These are phyloP conservation scores for Atta texana DNA, from an alignment of 1,140 invertebrate species.

Conservation along the genomic window DNA sequence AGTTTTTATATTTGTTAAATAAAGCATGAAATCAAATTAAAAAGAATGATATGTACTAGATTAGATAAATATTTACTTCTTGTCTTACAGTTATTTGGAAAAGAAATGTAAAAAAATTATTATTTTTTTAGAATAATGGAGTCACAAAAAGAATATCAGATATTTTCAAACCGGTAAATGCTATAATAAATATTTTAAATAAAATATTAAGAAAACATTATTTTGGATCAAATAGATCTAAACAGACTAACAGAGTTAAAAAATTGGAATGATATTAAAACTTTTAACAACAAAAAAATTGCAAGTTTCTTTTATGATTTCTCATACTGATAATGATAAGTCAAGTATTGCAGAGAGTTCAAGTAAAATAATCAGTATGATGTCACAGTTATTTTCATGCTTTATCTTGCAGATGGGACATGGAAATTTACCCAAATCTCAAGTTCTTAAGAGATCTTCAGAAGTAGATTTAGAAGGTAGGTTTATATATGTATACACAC, in stretches of 20 bases:
- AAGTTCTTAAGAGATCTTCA: slow-evolving; percentile 73
- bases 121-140: background rate
- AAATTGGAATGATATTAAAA: background rate
- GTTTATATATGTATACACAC: slow-evolving; percentile 3
- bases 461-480: slow-evolving; percentile 77
- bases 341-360: background rate
- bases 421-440: slow-evolving; percentile 63
- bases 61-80: too few species aligned
- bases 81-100: too few species aligned
- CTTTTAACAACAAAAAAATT: background rate
- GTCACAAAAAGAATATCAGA: background rate
- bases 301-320: background rate
- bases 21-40: background rate
- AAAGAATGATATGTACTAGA: too few species aligned
- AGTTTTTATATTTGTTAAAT: background rate
- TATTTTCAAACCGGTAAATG: background rate
- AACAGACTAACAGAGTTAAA: background rate
- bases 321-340: background rate
- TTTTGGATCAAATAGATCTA: too few species aligned
- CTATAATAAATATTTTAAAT: background rate
- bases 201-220: too few species aligned
- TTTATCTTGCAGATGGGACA: slow-evolving; percentile 73
- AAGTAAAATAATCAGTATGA: slow-evolving; percentile 82
- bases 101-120: too few species aligned
- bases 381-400: background rate